Base-by-base conservation (phyloP, 2,113 vertebrate genomes). In the Ranitomeya imitator region DNA sequence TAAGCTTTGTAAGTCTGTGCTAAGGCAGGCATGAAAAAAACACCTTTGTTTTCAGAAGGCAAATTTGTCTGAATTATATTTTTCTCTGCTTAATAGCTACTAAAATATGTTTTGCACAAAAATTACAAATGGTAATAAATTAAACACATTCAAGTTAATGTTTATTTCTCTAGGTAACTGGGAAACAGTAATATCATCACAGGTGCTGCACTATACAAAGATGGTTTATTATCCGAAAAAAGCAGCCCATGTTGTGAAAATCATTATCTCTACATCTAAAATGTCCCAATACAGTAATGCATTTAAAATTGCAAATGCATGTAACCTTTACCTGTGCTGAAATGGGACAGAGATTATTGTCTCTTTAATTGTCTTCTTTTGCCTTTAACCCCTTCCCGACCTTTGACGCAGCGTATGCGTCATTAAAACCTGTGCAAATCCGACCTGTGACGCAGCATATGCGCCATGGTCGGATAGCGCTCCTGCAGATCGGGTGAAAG, bases 231-330 rank as follows among this genome's bases (percentile, higher is more conserved):
- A 83, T 83, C 61, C 45, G 12, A 65, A 83, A 45, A 52, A 83
- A 65, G 31, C 60, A 51, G 12, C 80, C 80, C 80, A 65, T 82
- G 81, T 83, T 83, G 81, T 23, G 61, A 83, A 83, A 37, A n/a
- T 67, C 81, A 67, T 83, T 83, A 83, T 67, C 45, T 18, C 19
- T n/a, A 45, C 61, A 52, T 51, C 61, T 10, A 65, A 81, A 67
- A 67, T 83, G 61, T 67, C 81, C 81, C 81, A 83, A 14, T 51
- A 67, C 81, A 83, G 80, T 82, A 82, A 82, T 82, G 31, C 10
- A 61, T 82, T 63, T 82, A 82, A 82, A 82, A 82, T 82, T 63
- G 51, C 57, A 82, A 82, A 65, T 82, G 65, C 59, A 63, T 82
- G 59, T 82, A 26, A 63, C 80, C 80, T n/a, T 82, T 57, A 63